Evolutionary conservation across 2,797 vertebrate species (phyloP).

Genomic region (Rhodeus uyekii): DNA sequence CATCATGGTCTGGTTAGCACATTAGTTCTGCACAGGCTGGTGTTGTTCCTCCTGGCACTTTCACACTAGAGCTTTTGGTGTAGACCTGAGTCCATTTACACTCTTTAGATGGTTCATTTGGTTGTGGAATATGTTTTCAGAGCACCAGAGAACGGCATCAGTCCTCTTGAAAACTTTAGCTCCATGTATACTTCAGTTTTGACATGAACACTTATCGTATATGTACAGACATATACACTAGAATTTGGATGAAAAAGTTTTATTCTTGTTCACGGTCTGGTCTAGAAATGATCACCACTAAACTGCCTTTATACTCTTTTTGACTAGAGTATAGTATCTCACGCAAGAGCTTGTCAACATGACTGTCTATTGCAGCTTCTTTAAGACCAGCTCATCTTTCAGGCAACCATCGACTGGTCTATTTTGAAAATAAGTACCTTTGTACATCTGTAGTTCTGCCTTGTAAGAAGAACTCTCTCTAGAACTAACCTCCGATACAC

Average conservation of each 20-base stretch:
- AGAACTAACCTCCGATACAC: background rate
- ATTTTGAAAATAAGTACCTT: background rate
- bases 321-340: background rate
- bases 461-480: background rate
- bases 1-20: background rate
- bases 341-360: background rate
- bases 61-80: background rate
- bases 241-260: too few species aligned
- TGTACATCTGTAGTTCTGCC: background rate
- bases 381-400: background rate
- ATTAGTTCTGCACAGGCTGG: background rate
- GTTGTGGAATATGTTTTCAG: background rate
- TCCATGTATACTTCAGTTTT: too few species aligned
- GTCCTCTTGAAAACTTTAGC: background rate
- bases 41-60: background rate
- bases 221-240: too few species aligned
- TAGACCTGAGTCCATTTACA: background rate
- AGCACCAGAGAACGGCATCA: background rate
- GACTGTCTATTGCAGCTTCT: background rate
- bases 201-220: too few species aligned
- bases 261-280: too few species aligned
- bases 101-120: background rate
- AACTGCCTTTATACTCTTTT: too few species aligned
- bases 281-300: too few species aligned
- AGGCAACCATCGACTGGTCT: background rate